Base-by-base conservation (phyloP, 2,797 vertebrate species). In the Tinamus major region DNA sequence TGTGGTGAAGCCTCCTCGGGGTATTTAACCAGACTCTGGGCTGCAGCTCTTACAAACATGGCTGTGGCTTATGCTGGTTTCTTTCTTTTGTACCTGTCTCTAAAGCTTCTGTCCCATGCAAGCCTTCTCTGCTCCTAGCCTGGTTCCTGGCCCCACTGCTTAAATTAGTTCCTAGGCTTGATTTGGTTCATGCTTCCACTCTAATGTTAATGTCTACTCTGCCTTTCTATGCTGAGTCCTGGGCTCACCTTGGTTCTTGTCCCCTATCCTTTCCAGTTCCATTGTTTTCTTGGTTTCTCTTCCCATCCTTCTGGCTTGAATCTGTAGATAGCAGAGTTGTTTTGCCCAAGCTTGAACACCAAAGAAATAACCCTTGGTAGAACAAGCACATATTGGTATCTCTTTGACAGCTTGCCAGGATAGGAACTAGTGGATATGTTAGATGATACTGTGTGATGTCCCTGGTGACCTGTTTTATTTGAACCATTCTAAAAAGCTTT, bases 381-480 rank as follows among this genome's bases (percentile, higher is more conserved):
- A 87, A 72, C 31, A 76, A 67, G 51, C n/a, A 18, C n/a, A 21
- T 46, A 51, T 83, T 37, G 21, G 2, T 67, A 51, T 56, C n/a
- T 69, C 7, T 91, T 61, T 91, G 62, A 79, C 79, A 58, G 59
- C 44, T 79, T 91, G 27, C 29, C 58, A 78, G 48, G 87, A 35
- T 18, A 63, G 58, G 13, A 44, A 63, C n/a, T 37, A 74, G 20
- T 42, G 20, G 37, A 31, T 80, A 65, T 27, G 10, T 81, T 53
- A 42, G 56, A 70, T 68, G 65, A 72, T 88, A 35, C 41, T 64
- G 9, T 72, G 49, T 62, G 33, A 59, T 59, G 33, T 88, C 74
- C 33, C 49, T 29, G 6, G 37, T 90, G 74, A 81, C 20, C 33
- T 86, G 41, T 79, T 86, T 86, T 79, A 81, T 94, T 79, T 79